Evolutionary conservation across 2,797 vertebrate species (phyloP), one percentile per base, ranked within the genome.

Genomic region (Natrix natrix): DNA sequence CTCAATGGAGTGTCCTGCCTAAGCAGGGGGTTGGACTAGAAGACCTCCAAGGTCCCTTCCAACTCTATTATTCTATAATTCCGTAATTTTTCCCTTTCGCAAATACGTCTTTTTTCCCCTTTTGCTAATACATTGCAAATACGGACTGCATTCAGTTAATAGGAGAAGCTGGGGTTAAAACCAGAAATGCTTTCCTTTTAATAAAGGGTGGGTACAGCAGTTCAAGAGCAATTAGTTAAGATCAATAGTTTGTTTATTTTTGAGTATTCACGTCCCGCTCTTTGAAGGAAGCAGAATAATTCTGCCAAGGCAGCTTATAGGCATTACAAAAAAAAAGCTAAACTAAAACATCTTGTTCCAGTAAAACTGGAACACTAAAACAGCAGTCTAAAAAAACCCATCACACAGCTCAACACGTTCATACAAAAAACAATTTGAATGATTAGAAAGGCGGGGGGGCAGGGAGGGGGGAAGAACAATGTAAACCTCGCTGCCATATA

Each of bases 271-370:
- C 22, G 24, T 12, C 56, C 43, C 12, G 10, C 8, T 69, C 56
- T 91, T 48, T 86, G 14, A 78, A 26, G 43, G 56, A 5, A 48
- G 78, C 20, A 5, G 43, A 37, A n/a, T 2, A 56, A 66, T 28
- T 59, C 74, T 86, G 26, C 57, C 26, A 86, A 48, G 43, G 43
- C 28, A 32, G 78, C 20, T 61, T 86, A 91, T 17, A 54, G 57
- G 22, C 37, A 52, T 52, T 48, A 86, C 60, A 91, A 52, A 60
- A 74, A 61, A 90, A 63, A 22, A 43, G 63, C 20, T 37, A 26
- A 91, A 91, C 32, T 22, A n/a, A 91, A 91, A 54, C 78, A 91
- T 61, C 59, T 91, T 56, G 28, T 86, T 86, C 90, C 24, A 52
- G n/a, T 61, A 61, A 91, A 52, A 61, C 24, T 32, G 26, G 55